Evolutionary conservation across 2,888 invertebrate species (phyloP), one percentile per base, ranked within the genome.

Genomic region (Herminia tarsipennalis): DNA sequence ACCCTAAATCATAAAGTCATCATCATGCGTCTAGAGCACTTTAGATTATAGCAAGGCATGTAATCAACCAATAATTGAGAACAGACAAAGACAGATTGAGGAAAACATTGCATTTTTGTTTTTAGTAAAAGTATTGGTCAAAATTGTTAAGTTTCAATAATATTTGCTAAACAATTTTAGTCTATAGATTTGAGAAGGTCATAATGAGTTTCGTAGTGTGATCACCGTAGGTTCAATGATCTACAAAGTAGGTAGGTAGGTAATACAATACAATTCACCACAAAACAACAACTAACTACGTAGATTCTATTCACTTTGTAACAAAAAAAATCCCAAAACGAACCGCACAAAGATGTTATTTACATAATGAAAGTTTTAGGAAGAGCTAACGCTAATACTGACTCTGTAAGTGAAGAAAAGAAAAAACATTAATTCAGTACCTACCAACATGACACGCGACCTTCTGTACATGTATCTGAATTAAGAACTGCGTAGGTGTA

Each of bases 401-500:
- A n/a, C n/a, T n/a, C 18, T 4, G 22, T 29, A 24, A 9, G 18
- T 43, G 35, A 40, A 28, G 14, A 48, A 21, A 29, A 30, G 38
- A 52, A 35, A 30, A 52, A 49, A 46, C 21, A 42, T 33, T 62
- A 46, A 48, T 47, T 54, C 17, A 41, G 43, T 39, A 40, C 44
- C 32, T 27, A 46, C 59, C 41, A 61, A 56, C 57, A 62, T 53
- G 60, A 75, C 71, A 73, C 66, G 57, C 76, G 78, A 79, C 79
- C 78, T 83, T 79, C 74, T 69, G 67, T 60, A 73, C 60, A 71
- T 70, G 72, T 68, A 73, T 65, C 72, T 69, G 76, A 76, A 79
- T 81, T 73, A 78, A 75, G 69, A 76, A 72, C 64, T 76, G 83
- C 75, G 86, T 86, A 81, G 85, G 84, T 76, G 86, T 75, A 69